These are phyloP conservation scores for Bellardia pandia DNA, from an alignment of 2,888 invertebrate species.

Conservation along the genomic window DNA sequence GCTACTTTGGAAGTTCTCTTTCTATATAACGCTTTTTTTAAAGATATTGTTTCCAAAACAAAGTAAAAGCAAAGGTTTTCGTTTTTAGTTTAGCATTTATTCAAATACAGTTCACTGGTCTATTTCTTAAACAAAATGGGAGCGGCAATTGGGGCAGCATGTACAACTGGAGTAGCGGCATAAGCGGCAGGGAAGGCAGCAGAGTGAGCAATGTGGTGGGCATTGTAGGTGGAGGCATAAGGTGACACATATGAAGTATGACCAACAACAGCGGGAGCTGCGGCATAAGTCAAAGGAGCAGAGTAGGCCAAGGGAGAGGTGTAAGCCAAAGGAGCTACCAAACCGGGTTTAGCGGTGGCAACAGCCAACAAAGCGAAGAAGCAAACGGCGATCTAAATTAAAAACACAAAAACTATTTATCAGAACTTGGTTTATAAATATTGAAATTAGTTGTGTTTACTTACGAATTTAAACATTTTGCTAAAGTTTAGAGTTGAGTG, in stretches of 20 bases:
- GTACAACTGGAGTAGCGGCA: constrained; percentile 71
- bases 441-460: constrained; percentile 60
- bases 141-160: constrained; percentile 75
- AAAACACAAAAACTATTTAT: neutral
- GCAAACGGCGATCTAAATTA: constrained; percentile 77
- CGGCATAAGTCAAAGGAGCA: constrained; percentile 68
- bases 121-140: constrained; percentile 41
- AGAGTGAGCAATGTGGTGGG: constrained; percentile 79
- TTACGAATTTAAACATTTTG: constrained; percentile 81
- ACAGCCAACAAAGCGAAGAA: constrained; percentile 79
- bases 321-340: constrained; percentile 73
- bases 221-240: constrained; percentile 80
- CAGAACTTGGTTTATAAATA: neutral
- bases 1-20: no score
- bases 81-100: neutral
- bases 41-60: neutral
- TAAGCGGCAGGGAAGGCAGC: constrained; percentile 80
- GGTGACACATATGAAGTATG: constrained; percentile 80
- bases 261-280: constrained; percentile 79
- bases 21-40: no score
- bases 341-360: constrained; percentile 70
- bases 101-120: neutral
- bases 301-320: constrained; percentile 72
- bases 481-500: constrained; percentile 5
- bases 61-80: neutral